These are phyloP conservation scores for Apocheima hispidaria DNA, from an alignment of 2,888 invertebrate genomes.

Conservation along the genomic window DNA sequence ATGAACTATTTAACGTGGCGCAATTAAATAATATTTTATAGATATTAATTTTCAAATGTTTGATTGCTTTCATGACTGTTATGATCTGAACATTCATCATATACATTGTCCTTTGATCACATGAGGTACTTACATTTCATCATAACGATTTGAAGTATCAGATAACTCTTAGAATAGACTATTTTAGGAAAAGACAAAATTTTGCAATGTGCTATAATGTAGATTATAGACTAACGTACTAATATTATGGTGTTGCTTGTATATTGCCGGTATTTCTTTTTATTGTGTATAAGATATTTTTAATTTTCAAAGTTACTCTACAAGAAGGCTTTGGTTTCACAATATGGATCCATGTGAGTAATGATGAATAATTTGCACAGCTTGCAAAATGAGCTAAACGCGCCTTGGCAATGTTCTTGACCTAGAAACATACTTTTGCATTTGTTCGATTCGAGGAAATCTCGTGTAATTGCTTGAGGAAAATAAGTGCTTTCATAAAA, in stretches of 20 bases:
- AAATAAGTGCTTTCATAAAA: not conserved
- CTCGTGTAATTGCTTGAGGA: constrained; percentile 11
- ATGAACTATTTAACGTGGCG: constrained; percentile 54
- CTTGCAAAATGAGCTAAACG: constrained; percentile 17
- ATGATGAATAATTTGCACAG: constrained; percentile 4
- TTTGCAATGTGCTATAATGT: not conserved
- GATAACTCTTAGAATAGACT: too few species aligned
- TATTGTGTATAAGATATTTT: not conserved
- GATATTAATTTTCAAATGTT: constrained; percentile 26
- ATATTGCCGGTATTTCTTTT: not conserved
- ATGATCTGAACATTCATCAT: constrained; percentile 7
- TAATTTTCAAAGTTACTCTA: not conserved
- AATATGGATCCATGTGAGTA: not conserved
- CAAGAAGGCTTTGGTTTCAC: not conserved
- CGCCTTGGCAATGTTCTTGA: constrained; percentile 20
- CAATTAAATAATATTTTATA: constrained; percentile 55
- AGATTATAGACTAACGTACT: not conserved
- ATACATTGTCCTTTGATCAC: constrained; percentile 8
- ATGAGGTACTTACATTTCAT: constrained; percentile 1
- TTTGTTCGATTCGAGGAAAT: constrained; percentile 32
- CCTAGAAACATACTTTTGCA: constrained; percentile 35
- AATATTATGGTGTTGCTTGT: not conserved
- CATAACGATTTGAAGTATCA: constrained; percentile 10
- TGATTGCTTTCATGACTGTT: constrained; percentile 16
- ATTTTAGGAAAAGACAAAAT: too few species aligned